Conservation (phyloP, 1,140 invertebrate genomes). For the Bilobella aurantiaca region DNA sequence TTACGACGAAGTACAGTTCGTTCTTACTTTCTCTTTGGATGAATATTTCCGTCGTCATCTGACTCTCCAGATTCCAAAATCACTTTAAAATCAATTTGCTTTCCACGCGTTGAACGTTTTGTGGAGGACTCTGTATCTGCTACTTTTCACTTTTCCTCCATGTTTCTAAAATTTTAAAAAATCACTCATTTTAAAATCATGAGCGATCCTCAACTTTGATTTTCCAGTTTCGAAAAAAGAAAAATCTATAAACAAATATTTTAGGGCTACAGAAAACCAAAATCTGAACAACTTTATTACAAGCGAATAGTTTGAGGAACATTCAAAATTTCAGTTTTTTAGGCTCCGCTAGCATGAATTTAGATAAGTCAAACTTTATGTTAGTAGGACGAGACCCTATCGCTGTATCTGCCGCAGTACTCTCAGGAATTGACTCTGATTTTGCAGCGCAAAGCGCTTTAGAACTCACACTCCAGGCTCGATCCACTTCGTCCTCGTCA, state of each 20-base stretch:
- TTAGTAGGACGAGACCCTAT: too few species aligned
- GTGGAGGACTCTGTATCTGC: conserved; percentile 41
- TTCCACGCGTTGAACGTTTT: conserved; percentile 51
- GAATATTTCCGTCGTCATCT: conserved; percentile 34
- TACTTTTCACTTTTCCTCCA: conserved; percentile 37
- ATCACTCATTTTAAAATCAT: too few species aligned
- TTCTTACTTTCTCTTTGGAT: conserved; percentile 51
- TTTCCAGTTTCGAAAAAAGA: too few species aligned
- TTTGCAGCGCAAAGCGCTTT: background rate
- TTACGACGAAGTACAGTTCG: conserved; percentile 9
- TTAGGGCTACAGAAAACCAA: too few species aligned
- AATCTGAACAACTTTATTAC: background rate
- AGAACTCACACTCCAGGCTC: conserved; percentile 16
- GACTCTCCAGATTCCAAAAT: conserved; percentile 46
- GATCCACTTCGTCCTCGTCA: conserved; percentile 32
- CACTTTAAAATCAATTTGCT: conserved; percentile 61
- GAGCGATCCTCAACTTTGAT: too few species aligned
- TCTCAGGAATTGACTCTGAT: too few species aligned
- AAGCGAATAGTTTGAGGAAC: background rate
- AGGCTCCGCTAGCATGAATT: conserved; percentile 8
- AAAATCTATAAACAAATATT: too few species aligned
- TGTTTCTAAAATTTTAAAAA: conserved; percentile 13
- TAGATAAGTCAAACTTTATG: conserved; percentile 10
- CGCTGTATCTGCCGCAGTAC: too few species aligned
- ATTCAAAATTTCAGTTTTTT: conserved; percentile 13